Evolutionary conservation across 2,113 vertebrate species (phyloP), one percentile per base, ranked within the genome.

Genomic region (Apistogramma diplotaenia): DNA sequence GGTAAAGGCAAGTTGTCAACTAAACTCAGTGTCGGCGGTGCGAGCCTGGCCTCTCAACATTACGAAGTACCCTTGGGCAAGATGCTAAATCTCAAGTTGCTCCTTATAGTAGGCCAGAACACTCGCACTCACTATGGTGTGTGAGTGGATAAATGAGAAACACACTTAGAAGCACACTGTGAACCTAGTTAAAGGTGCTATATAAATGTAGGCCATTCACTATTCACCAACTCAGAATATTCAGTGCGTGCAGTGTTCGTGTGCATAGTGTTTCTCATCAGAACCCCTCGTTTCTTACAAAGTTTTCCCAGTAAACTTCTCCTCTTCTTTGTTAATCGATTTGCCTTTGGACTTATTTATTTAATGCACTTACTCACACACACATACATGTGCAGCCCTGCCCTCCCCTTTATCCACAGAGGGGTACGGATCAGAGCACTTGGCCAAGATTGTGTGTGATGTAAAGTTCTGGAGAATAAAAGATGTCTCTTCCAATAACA

Each of bases 401-500:
- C 75, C 88, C 78, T 82, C 84, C 83, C 85, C 81, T 86, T 78
- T 88, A 89, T 85, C 80, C 88, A 90, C 88, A 78, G 77, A 90
- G 88, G 88, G 86, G 91, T 85, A 79, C 53, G 88, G 93, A 95
- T 95, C 94, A 93, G 88, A 95, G 91, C 82, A 53, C 86, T 85
- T 23, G 95, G 93, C 90, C 93, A 89, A 92, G 85, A 87, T 88
- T 29, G 62, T 43, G 88, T 94, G 92, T 94, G 94, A 95, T 94
- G 91, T 94, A 93, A 93, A 89, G 89, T 93, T 89, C 90, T 92
- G 79, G 87, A 94, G 92, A 95, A 94, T 94, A 94, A 95, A 93
- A 93, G 78, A 87, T 29, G 93, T 94, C 95, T 95, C 90, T 92
- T 92, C 79, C 89, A 94, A 95, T 95, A 94, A 93, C 89, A 87